Evolutionary conservation across 2,797 vertebrate species (phyloP).

Genomic region (Alcedo atthis): DNA sequence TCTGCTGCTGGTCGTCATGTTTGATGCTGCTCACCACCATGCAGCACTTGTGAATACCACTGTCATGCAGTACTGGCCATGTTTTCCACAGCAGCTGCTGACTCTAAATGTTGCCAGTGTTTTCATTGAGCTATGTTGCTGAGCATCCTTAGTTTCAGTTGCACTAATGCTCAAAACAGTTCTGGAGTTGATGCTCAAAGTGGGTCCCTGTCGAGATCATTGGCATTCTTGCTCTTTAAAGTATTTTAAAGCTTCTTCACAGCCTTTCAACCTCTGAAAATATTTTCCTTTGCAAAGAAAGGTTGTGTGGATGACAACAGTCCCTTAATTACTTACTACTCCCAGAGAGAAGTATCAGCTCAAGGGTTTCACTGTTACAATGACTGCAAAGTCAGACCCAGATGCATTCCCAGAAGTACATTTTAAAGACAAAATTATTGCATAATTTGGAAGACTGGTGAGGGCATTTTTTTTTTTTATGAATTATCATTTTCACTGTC

Average conservation of each 20-base stretch:
- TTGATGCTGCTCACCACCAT: background rate
- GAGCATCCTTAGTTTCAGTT: background rate
- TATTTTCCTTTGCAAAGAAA: background rate
- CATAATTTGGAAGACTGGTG: background rate
- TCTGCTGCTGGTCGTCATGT: background rate
- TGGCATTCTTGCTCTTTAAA: background rate
- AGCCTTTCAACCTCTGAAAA: background rate
- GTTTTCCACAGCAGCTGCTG: conserved; percentile 6
- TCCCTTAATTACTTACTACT: background rate
- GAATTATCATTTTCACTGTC: background rate
- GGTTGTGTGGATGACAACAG: background rate
- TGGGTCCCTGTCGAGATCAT: background rate
- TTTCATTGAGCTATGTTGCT: accelerated
- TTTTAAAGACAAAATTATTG: background rate
- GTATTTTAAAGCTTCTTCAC: background rate
- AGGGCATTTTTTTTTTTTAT: background rate
- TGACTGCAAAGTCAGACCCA: background rate
- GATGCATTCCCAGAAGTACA: background rate
- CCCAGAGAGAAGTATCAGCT: background rate
- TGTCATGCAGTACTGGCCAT: background rate
- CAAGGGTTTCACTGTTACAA: background rate
- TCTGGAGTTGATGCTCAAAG: background rate
- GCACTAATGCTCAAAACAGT: background rate
- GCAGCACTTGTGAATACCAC: background rate
- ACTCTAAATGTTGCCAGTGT: background rate